Percentiles rank a stretch among this genome's conserved stretches.
phyloP scores from a whole-genome alignment of 2,888 invertebrate genomes.

The Sthenelais limicola region DNA sequence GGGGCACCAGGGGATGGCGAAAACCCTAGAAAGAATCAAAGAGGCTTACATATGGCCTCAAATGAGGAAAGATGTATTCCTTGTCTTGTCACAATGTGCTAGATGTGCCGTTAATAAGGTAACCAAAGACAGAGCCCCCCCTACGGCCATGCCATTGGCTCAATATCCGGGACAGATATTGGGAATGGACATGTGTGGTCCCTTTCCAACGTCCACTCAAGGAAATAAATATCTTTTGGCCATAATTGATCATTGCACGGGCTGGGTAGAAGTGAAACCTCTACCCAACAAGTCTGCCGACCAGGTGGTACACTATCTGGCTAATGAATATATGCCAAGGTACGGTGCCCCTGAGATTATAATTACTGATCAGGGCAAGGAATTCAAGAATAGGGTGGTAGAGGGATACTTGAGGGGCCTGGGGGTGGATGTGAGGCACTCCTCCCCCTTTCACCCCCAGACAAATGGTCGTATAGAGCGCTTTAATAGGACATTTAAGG shows the following conservation, averaged over 20 bases:
- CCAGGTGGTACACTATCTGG: neutral
- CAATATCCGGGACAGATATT: slow-evolving; percentile 10
- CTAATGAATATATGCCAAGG: slow-evolving; percentile 15
- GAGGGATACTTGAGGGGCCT: neutral
- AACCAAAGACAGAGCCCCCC: neutral
- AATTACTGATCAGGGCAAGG: slow-evolving; percentile 23
- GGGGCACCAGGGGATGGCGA: slow-evolving; percentile 26
- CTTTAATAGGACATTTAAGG: slow-evolving; percentile 19
- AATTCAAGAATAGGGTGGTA: neutral
- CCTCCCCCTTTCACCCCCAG: slow-evolving; percentile 8
- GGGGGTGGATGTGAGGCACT: neutral
- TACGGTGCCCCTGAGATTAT: slow-evolving; percentile 1
- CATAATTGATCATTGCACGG: slow-evolving; percentile 29
- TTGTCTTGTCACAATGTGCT: neutral
- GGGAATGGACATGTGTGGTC: slow-evolving; percentile 35
- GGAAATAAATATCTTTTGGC: slow-evolving; percentile 20
- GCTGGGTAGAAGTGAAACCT: slow-evolving; percentile 37
- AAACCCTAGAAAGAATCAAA: slow-evolving; percentile 10
- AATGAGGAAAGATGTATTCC: slow-evolving; percentile 3
- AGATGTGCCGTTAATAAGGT: slow-evolving; percentile 4
- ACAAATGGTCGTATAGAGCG: slow-evolving; percentile 24
- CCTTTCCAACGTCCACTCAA: neutral
- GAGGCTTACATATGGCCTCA: slow-evolving; percentile 28
- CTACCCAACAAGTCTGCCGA: slow-evolving; percentile 7
- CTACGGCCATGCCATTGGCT: slow-evolving; percentile 7